Conservation (phyloP, 2,797 vertebrate species). For the Parotocinclus haroldoi region DNA sequence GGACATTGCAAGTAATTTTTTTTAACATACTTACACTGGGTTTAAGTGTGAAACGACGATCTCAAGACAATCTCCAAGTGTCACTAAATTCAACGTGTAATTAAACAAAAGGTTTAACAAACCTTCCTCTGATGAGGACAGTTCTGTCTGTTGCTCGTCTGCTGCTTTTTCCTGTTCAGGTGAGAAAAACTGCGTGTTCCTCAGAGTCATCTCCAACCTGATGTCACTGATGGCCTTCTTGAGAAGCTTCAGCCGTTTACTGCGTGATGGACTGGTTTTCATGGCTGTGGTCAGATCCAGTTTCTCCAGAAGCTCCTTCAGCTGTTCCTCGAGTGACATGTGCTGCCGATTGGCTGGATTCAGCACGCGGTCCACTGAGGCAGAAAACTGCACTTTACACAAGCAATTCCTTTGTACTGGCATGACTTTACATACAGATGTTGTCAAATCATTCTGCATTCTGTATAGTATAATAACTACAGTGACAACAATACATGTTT, state of each 20-base stretch:
- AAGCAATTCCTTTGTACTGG: too few species aligned
- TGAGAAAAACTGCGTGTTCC: constrained; percentile 69
- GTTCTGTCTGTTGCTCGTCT: constrained; percentile 72
- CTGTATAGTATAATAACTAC: too few species aligned
- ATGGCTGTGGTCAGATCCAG: constrained; percentile 89
- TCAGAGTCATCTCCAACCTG: constrained; percentile 83
- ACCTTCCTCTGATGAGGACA: constrained; percentile 84
- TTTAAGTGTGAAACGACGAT: too few species aligned
- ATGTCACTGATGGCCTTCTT: constrained; percentile 89
- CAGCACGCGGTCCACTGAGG: constrained; percentile 87
- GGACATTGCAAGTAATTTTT: too few species aligned
- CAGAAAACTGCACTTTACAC: not conserved
- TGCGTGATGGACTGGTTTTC: constrained; percentile 94
- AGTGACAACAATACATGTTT: too few species aligned
- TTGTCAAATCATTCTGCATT: too few species aligned
- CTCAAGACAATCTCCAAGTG: too few species aligned
- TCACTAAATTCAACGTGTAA: too few species aligned
- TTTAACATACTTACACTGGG: too few species aligned
- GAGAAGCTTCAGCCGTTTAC: constrained; percentile 90
- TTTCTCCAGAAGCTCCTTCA: constrained; percentile 90
- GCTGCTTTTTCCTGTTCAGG: constrained; percentile 62
- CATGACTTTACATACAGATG: too few species aligned
- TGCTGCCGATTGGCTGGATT: constrained; percentile 80
- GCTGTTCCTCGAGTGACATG: constrained; percentile 85
- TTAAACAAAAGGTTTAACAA: constrained; percentile 45